Conservation (phyloP, 2,888 invertebrate species). For the Timema cristinae region DNA sequence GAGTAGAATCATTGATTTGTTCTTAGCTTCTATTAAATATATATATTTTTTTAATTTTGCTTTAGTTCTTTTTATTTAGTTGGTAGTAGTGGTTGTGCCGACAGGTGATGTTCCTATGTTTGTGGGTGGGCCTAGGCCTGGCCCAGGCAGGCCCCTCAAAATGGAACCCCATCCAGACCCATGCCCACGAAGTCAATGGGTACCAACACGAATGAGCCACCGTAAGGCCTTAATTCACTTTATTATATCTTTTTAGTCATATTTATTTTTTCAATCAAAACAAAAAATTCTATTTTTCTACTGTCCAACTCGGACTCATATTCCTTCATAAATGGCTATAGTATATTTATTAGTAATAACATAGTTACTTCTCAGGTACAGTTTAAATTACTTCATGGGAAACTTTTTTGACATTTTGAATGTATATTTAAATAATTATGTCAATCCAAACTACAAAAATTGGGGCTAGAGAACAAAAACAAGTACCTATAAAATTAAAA, state of each 20-base stretch:
- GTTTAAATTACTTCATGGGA: too few species aligned
- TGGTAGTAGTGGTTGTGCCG: slow-evolving; percentile 21
- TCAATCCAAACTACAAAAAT: too few species aligned
- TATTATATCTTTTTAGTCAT: not conserved
- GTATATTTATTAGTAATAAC: too few species aligned
- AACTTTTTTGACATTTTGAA: too few species aligned
- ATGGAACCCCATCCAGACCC: slow-evolving; percentile 55
- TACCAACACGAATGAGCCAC: slow-evolving; percentile 62
- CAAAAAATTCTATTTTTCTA: too few species aligned
- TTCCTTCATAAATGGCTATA: too few species aligned
- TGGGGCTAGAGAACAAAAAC: too few species aligned
- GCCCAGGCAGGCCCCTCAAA: slow-evolving; percentile 43
- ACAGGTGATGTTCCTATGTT: slow-evolving; percentile 31
- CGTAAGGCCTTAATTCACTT: slow-evolving; percentile 49
- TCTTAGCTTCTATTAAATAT: slow-evolving; percentile 38
- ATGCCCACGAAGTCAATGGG: slow-evolving; percentile 59
- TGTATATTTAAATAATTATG: too few species aligned
- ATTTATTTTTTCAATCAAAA: not conserved
- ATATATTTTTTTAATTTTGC: slow-evolving; percentile 39
- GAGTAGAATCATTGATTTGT: slow-evolving; percentile 35
- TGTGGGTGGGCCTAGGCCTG: slow-evolving; percentile 25
- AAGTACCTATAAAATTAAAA: too few species aligned
- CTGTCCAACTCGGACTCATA: too few species aligned
- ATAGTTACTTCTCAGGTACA: too few species aligned
- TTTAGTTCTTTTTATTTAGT: slow-evolving; percentile 34